A percentile compares a stretch with the other conserved stretches of the same genome.
Evolutionary conservation across 1,140 invertebrate species (phyloP).

Genomic region (Temnothorax nylanderi): DNA sequence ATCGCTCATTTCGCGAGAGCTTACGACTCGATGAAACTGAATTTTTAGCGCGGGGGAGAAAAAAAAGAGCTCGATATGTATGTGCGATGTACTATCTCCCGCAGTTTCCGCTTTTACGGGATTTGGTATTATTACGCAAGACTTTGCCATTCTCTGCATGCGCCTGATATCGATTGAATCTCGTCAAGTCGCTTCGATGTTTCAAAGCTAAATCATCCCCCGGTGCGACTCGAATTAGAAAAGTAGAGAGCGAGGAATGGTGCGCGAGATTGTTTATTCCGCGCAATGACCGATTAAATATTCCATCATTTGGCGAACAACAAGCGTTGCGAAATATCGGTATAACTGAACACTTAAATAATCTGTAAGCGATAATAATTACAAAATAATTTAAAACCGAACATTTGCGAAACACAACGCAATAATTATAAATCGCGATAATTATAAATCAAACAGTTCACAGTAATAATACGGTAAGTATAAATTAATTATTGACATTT

Average conservation of each 20-base stretch:
- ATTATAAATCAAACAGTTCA: slow-evolving; percentile 8
- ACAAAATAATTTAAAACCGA: slow-evolving; percentile 4
- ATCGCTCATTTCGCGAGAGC: slow-evolving; percentile 28
- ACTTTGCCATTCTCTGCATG: slow-evolving; percentile 22
- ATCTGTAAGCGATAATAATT: slow-evolving; percentile 15
- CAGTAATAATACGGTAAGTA: slow-evolving; percentile 3
- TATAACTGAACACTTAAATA: slow-evolving; percentile 29
- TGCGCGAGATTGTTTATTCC: neutral
- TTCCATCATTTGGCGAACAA: slow-evolving; percentile 8
- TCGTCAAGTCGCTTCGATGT: slow-evolving; percentile 32
- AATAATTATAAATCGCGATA: slow-evolving; percentile 1
- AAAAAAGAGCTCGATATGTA: neutral
- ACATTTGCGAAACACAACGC: neutral
- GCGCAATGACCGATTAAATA: neutral
- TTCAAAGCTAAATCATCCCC: neutral
- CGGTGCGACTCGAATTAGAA: neutral
- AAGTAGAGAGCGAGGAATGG: neutral
- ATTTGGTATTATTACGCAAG: slow-evolving; percentile 22
- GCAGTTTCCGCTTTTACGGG: neutral
- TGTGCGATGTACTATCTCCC: neutral
- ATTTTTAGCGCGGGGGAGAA: slow-evolving; percentile 8
- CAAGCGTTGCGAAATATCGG: neutral
- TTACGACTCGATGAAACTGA: slow-evolving; percentile 19
- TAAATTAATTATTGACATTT: slow-evolving; percentile 20
- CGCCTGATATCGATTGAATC: slow-evolving; percentile 38